Conservation (phyloP, 1,140 invertebrate genomes). For the Aporrectodea caliginosa region DNA sequence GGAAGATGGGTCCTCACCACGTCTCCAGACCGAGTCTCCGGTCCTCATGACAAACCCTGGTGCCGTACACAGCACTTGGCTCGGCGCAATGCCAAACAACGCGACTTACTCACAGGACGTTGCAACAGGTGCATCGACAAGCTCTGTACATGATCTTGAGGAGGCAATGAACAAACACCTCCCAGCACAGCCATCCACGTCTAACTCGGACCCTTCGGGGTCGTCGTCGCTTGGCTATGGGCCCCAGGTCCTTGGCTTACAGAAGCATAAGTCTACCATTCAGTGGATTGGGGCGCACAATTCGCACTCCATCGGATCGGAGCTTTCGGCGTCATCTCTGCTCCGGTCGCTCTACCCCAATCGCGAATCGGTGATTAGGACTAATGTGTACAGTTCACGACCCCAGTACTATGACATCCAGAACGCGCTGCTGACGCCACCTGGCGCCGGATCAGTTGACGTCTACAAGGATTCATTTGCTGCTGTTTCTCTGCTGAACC, state of each 20-base stretch:
- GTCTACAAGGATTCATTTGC: slow-evolving; percentile 62
- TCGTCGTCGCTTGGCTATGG: background rate
- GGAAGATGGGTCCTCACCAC: too few species aligned
- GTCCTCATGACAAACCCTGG: background rate
- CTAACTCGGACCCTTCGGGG: background rate
- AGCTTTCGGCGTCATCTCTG: slow-evolving; percentile 74
- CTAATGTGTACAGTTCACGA: slow-evolving; percentile 74
- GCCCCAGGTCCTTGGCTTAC: slow-evolving; percentile 55
- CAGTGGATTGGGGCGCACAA: slow-evolving; percentile 79
- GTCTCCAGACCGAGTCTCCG: too few species aligned
- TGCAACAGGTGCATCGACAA: background rate
- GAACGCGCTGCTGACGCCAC: slow-evolving; percentile 78
- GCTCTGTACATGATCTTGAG: slow-evolving; percentile 80
- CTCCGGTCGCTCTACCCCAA: slow-evolving; percentile 85
- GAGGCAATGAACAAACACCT: slow-evolving; percentile 94
- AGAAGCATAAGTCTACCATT: slow-evolving; percentile 75
- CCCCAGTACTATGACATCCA: slow-evolving; percentile 48
- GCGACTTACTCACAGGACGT: background rate
- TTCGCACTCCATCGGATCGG: slow-evolving; percentile 53
- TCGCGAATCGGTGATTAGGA: slow-evolving; percentile 87
- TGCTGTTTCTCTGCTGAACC: background rate
- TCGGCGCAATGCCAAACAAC: too few species aligned
- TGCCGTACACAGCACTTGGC: background rate
- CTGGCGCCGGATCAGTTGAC: slow-evolving; percentile 62
- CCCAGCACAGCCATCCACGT: slow-evolving; percentile 56